A percentile compares a stretch with the other conserved stretches of the same genome.
These are phyloP conservation scores for Drosophila recens DNA, from an alignment of 2,888 invertebrate species.

Conservation along the genomic window DNA sequence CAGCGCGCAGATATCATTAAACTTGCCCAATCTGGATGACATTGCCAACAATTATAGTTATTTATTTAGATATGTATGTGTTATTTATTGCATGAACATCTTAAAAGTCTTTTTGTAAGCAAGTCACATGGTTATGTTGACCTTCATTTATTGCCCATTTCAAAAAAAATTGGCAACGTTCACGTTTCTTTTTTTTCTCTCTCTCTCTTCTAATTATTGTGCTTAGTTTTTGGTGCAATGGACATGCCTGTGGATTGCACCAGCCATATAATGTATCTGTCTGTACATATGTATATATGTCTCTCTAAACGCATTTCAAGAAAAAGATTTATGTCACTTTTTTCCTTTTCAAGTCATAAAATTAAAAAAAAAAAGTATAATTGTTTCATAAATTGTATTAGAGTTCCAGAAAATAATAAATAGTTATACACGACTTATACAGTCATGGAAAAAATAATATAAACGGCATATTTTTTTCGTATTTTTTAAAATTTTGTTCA, in stretches of 20 bases:
- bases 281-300: too few relatives aligned
- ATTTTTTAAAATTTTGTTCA: too few relatives aligned
- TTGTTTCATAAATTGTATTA: background rate
- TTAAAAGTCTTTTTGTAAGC: slow-evolving; percentile 25
- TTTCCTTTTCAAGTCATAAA: background rate
- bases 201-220: slow-evolving; percentile 35
- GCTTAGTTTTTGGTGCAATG: slow-evolving; percentile 42
- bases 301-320: background rate
- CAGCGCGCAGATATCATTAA: slow-evolving; percentile 37
- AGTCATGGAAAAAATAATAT: too few relatives aligned
- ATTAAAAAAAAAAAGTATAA: too few relatives aligned
- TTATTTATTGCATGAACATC: slow-evolving; percentile 42
- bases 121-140: slow-evolving; percentile 60
- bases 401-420: too few relatives aligned
- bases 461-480: too few relatives aligned
- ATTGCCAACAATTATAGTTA: slow-evolving; percentile 35
- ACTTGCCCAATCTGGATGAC: slow-evolving; percentile 39
- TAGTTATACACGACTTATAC: too few relatives aligned
- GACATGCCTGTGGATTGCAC: slow-evolving; percentile 26
- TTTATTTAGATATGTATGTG: slow-evolving; percentile 5
- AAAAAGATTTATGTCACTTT: background rate
- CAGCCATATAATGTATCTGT: slow-evolving; percentile 4
- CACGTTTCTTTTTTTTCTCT: slow-evolving; percentile 9
- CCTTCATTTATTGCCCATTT: slow-evolving; percentile 71
- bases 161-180: slow-evolving; percentile 63